These are phyloP conservation scores for Macrophya annulata DNA, from an alignment of 2,888 invertebrate genomes.

Conservation along the genomic window DNA sequence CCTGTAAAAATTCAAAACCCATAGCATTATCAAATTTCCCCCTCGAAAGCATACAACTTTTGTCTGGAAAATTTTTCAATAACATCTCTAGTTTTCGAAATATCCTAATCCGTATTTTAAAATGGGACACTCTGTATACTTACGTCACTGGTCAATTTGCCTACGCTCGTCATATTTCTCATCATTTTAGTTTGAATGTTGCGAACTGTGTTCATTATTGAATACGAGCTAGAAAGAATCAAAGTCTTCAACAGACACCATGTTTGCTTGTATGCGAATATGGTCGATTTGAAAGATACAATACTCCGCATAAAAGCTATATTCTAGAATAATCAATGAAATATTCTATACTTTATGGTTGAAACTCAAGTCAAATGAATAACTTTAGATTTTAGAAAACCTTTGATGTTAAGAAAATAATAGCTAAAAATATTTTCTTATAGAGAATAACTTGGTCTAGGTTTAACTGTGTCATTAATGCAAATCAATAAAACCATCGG, in stretches of 20 bases:
- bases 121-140: background rate
- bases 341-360: background rate
- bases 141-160: background rate
- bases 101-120: too few relatives aligned
- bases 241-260: slow-evolving; percentile 77
- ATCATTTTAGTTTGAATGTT: slow-evolving; percentile 56
- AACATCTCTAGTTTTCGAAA: too few relatives aligned
- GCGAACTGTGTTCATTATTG: slow-evolving; percentile 54
- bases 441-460: background rate
- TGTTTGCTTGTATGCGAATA: slow-evolving; percentile 65
- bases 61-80: too few relatives aligned
- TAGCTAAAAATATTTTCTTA: background rate
- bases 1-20: too few relatives aligned
- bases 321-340: background rate
- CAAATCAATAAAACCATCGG: background rate
- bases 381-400: background rate
- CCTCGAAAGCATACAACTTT: too few relatives aligned
- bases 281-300: slow-evolving; percentile 75
- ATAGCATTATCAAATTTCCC: too few relatives aligned
- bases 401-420: background rate
- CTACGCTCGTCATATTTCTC: slow-evolving; percentile 37
- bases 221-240: slow-evolving; percentile 69
- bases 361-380: background rate
- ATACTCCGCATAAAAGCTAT: background rate
- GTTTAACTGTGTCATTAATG: slow-evolving; percentile 50